Percentiles rank a stretch among this genome's conserved stretches.
Evolutionary conservation across 2,888 invertebrate genomes (phyloP).

Genomic region (Mesochorus sp.): DNA sequence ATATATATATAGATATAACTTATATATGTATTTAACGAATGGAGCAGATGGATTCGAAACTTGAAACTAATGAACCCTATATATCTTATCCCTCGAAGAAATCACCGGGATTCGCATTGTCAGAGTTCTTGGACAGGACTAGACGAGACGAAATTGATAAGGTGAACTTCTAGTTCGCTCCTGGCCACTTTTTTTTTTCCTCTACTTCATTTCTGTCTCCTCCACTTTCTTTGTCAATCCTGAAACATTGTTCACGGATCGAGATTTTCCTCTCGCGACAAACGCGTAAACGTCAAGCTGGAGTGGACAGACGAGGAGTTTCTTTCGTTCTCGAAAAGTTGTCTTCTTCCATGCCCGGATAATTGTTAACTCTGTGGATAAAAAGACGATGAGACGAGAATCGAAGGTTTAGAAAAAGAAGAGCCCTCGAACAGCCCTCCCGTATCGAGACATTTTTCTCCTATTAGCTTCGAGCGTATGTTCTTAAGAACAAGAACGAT

Average conservation of each 20-base stretch:
- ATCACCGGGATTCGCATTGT: conserved; percentile 54
- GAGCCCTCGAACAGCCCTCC: neutral
- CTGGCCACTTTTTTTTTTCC: neutral
- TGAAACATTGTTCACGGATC: conserved; percentile 32
- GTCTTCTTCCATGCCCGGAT: conserved; percentile 49
- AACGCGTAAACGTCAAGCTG: conserved; percentile 8
- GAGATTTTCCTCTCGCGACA: conserved; percentile 21
- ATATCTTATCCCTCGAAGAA: conserved; percentile 53
- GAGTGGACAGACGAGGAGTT: conserved; percentile 2
- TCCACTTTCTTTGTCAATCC: conserved; percentile 30
- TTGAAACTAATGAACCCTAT: conserved; percentile 60
- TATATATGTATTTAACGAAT: conserved; percentile 28
- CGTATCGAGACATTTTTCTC: conserved; percentile 1
- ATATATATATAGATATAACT: conserved; percentile 13
- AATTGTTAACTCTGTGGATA: conserved; percentile 56
- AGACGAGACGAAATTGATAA: conserved; percentile 55
- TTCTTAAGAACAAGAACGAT: no score
- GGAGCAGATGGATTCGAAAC: conserved; percentile 57
- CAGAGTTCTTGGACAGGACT: conserved; percentile 34
- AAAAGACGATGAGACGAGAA: conserved; percentile 2
- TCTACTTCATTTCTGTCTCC: neutral
- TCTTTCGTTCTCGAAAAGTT: conserved; percentile 14
- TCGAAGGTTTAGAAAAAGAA: conserved; percentile 6
- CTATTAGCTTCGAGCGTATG: no score
- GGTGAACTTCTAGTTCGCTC: conserved; percentile 4